Conservation (phyloP, 1,140 invertebrate genomes). For the Brachionus sp. region DNA sequence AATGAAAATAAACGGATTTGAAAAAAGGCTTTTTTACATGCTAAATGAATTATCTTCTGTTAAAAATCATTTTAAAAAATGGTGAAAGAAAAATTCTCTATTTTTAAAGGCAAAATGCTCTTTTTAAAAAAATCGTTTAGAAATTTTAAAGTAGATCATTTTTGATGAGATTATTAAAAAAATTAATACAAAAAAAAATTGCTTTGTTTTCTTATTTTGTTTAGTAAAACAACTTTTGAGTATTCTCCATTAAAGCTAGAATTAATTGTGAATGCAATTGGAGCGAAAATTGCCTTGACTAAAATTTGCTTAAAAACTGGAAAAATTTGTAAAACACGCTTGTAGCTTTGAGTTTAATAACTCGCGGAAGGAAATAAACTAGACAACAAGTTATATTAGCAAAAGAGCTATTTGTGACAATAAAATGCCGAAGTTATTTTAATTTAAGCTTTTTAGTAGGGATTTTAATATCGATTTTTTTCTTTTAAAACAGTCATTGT, state of each 20-base stretch:
- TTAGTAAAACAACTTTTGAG: no score
- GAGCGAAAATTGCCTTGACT: no score
- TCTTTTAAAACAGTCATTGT: neutral
- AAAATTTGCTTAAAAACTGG: neutral
- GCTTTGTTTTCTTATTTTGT: no score
- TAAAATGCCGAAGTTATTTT: neutral
- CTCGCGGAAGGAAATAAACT: neutral
- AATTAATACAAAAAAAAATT: no score
- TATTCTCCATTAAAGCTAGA: no score
- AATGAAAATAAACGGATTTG: neutral
- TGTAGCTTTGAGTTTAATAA: neutral
- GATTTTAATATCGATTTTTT: conserved; percentile 9
- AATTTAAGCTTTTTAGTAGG: neutral
- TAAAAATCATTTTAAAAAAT: neutral
- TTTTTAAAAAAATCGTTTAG: no score
- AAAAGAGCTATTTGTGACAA: neutral
- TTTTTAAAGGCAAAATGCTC: neutral
- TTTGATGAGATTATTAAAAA: no score
- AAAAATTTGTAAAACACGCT: neutral
- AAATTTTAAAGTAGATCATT: no score
- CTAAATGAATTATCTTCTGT: neutral
- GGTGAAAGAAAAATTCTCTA: neutral
- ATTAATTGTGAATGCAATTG: no score
- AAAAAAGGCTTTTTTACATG: neutral
- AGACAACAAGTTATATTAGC: neutral